These are phyloP conservation scores for Vireo griseus DNA, from an alignment of 2,797 vertebrate species.

Conservation along the genomic window DNA sequence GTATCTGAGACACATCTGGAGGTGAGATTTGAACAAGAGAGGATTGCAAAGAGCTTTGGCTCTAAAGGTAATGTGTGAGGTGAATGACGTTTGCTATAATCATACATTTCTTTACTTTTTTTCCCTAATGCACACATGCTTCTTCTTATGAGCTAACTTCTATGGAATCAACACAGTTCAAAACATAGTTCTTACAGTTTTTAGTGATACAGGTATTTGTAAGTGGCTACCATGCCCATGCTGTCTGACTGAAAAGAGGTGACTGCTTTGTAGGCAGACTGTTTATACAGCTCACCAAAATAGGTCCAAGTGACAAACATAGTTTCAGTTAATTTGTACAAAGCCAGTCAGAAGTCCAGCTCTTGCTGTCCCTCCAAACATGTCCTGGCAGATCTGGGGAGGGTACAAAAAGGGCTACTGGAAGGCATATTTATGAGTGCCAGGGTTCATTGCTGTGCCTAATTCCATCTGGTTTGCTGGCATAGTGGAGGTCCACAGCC, in stretches of 20 bases:
- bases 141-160: neutral
- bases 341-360: neutral
- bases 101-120: neutral
- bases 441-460: neutral
- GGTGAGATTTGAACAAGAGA: neutral
- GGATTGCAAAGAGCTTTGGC: neutral
- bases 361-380: neutral
- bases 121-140: neutral
- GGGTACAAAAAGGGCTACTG: neutral
- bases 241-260: neutral
- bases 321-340: neutral
- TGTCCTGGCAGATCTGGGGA: neutral
- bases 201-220: neutral
- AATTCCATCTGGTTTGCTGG: neutral
- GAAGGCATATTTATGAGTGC: neutral
- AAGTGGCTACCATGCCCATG: rapidly evolving
- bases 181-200: neutral
- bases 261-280: neutral
- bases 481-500: neutral
- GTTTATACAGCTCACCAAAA: neutral
- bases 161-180: neutral
- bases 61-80: neutral
- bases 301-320: rapidly evolving
- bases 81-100: neutral
- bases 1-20: neutral